These are phyloP conservation scores for Melinopterus prodromus DNA, from an alignment of 2,888 invertebrate species.

Conservation along the genomic window DNA sequence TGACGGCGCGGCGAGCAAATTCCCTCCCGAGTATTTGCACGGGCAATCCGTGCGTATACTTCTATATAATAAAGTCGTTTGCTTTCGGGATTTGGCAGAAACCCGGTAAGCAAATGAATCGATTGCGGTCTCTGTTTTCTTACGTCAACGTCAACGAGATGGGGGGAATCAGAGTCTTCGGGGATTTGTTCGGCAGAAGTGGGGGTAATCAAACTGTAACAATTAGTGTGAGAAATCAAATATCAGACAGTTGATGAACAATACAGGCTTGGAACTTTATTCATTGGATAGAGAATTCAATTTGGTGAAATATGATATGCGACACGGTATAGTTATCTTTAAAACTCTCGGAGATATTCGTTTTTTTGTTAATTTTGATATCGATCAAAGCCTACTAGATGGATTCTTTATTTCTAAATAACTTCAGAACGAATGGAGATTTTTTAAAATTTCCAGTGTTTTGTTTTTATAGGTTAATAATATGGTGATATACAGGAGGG, in stretches of 20 bases:
- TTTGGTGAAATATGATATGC: background rate
- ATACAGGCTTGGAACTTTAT: background rate
- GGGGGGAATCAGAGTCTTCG: background rate
- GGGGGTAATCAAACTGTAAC: background rate
- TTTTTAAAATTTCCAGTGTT: background rate
- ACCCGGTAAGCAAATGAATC: background rate
- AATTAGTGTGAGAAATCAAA: background rate
- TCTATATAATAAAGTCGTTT: conserved; percentile 4
- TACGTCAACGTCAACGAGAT: background rate
- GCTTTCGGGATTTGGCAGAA: background rate
- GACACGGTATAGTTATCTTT: background rate
- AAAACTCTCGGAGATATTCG: background rate
- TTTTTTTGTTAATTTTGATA: background rate
- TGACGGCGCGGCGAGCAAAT: background rate
- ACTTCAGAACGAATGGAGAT: background rate
- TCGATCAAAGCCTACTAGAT: background rate
- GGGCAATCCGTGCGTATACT: background rate
- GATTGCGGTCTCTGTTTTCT: conserved; percentile 4
- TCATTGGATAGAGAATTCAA: background rate
- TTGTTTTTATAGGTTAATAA: no score
- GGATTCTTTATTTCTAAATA: background rate
- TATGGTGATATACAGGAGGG: no score
- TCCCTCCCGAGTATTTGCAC: background rate
- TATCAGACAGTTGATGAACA: background rate
- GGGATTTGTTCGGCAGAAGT: background rate